phyloP scores from a whole-genome alignment of 1,140 invertebrate genomes.

The Brachionus manjavacas region DNA sequence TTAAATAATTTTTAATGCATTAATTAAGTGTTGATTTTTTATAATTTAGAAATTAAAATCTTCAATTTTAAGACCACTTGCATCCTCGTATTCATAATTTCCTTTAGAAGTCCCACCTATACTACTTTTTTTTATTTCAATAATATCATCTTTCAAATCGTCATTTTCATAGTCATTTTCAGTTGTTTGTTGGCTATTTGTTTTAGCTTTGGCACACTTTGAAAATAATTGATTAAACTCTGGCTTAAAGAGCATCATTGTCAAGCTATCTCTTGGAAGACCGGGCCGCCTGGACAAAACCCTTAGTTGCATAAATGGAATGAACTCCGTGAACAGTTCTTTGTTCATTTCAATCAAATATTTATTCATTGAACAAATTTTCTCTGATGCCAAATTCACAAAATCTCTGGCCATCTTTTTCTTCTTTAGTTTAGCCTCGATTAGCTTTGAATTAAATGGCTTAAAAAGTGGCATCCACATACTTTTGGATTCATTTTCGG shows the following conservation, averaged over 20 bases:
- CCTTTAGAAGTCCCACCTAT: not conserved
- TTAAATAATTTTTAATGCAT: no score
- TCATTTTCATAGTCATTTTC: slow-evolving; percentile 22
- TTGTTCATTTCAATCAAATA: slow-evolving; percentile 29
- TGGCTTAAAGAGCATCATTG: not conserved
- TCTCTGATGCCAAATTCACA: not conserved
- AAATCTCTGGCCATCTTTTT: slow-evolving; percentile 28
- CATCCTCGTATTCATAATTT: not conserved
- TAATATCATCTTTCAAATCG: not conserved
- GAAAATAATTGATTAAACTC: not conserved
- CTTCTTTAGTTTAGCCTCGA: not conserved
- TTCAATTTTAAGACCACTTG: not conserved
- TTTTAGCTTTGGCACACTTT: not conserved
- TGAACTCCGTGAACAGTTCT: slow-evolving; percentile 10
- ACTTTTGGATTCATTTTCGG: slow-evolving; percentile 3
- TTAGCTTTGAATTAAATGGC: slow-evolving; percentile 12
- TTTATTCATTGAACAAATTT: not conserved
- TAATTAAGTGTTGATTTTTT: not conserved
- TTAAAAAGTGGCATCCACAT: slow-evolving; percentile 35
- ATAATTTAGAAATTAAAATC: slow-evolving; percentile 5
- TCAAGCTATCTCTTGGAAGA: not conserved
- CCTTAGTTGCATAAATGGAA: slow-evolving; percentile 11
- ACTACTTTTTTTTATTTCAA: not conserved
- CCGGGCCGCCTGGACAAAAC: not conserved
- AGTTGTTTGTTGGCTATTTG: not conserved